phyloP scores from a whole-genome alignment of 2,797 vertebrate genomes.

The Kryptolebias ocellatus region DNA sequence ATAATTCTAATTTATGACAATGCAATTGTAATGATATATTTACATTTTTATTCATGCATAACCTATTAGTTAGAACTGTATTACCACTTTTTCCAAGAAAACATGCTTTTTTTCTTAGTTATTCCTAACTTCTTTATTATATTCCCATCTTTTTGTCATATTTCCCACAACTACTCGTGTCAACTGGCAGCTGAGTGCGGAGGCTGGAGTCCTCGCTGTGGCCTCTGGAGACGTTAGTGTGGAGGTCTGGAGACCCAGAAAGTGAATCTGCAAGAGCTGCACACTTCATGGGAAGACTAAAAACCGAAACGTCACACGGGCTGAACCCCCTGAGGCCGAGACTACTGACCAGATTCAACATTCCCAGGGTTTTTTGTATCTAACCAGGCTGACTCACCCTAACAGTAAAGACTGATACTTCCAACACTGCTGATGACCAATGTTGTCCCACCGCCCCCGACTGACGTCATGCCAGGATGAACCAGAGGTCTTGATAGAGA shows the following conservation, averaged over 20 bases:
- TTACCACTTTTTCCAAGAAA: neutral
- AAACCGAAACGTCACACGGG: neutral
- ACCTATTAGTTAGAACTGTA: neutral
- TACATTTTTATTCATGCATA: no score
- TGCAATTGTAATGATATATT: no score
- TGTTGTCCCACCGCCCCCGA: no score
- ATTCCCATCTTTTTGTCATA: neutral
- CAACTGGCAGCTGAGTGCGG: constrained; percentile 84
- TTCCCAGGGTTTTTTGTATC: no score
- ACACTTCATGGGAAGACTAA: neutral
- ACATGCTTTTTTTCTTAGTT: neutral
- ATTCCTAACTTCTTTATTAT: neutral
- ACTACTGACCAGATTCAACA: no score
- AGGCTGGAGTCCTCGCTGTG: constrained; percentile 86
- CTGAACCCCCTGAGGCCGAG: neutral
- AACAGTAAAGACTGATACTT: no score
- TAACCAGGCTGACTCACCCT: no score
- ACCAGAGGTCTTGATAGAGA: no score
- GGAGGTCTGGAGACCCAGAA: constrained; percentile 87
- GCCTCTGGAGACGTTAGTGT: constrained; percentile 85
- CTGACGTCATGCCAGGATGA: no score
- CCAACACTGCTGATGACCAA: no score
- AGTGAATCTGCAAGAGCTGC: constrained; percentile 38
- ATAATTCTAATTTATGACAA: no score
- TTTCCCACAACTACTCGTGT: neutral